phyloP scores from a whole-genome alignment of 2,888 invertebrate species.

The Notocelia uddmanniana region DNA sequence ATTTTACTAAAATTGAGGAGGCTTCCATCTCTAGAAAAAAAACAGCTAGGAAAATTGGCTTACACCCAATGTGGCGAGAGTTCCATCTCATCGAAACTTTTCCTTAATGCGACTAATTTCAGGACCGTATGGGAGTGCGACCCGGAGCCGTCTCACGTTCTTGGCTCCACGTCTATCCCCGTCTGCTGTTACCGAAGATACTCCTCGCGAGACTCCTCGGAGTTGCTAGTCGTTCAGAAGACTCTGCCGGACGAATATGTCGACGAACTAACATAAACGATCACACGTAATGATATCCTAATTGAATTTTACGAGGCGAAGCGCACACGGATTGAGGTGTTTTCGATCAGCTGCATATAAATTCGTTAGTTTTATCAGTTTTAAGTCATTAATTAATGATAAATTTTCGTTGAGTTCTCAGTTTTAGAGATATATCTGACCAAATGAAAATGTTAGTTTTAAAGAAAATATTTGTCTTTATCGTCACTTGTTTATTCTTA shows the following conservation, averaged over 20 bases:
- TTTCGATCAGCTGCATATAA: constrained; percentile 25
- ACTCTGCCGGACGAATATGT: neutral
- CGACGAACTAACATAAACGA: constrained; percentile 32
- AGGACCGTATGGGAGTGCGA: constrained; percentile 45
- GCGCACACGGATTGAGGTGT: constrained; percentile 10
- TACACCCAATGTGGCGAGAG: neutral
- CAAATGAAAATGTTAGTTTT: neutral
- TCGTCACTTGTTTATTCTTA: no score
- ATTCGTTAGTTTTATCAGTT: constrained; percentile 4
- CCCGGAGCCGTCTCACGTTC: constrained; percentile 29
- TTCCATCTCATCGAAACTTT: constrained; percentile 4
- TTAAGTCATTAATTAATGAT: neutral
- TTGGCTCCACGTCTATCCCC: constrained; percentile 40
- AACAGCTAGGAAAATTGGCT: neutral
- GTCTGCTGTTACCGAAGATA: constrained; percentile 43
- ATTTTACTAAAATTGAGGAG: no score
- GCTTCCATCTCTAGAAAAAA: no score
- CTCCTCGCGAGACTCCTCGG: constrained; percentile 12
- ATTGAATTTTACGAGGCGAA: constrained; percentile 24
- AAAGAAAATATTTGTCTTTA: no score
- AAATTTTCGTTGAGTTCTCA: neutral
- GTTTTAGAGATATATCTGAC: neutral
- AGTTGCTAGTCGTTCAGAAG: constrained; percentile 28
- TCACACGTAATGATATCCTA: constrained; percentile 33
- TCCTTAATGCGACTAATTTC: constrained; percentile 41